Conservation (phyloP, 2,113 vertebrate genomes). For the Neodontobutis hainanensis region DNA sequence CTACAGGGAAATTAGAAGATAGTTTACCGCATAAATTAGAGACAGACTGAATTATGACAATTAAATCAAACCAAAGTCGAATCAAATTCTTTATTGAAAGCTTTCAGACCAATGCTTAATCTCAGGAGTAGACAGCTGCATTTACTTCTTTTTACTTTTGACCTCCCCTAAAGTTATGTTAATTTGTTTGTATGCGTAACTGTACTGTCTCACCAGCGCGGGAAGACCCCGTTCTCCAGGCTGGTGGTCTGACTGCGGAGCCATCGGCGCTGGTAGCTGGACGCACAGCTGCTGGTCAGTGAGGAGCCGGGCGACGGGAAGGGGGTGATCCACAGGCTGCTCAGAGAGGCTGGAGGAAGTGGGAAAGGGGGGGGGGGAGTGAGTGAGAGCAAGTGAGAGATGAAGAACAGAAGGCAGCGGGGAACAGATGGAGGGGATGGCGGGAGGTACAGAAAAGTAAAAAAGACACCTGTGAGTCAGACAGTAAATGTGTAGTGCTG, state of each 20-base stretch:
- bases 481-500: constrained; percentile 20
- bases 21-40: no score
- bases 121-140: constrained; percentile 39
- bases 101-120: no score
- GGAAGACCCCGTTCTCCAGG: constrained; percentile 97
- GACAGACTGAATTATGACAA: no score
- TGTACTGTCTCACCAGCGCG: constrained; percentile 86
- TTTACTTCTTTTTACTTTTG: no score
- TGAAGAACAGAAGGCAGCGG: constrained; percentile 11
- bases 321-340: constrained; percentile 95
- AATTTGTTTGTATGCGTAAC: not conserved
- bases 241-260: constrained; percentile 98
- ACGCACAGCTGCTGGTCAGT: constrained; percentile 94
- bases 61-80: no score
- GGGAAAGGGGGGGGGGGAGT: not conserved
- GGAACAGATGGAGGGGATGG: constrained; percentile 25
- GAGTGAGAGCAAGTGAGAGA: not conserved
- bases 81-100: no score
- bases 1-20: no score
- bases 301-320: constrained; percentile 97
- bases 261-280: constrained; percentile 98
- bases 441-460: constrained; percentile 29
- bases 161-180: not conserved
- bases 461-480: constrained; percentile 45
- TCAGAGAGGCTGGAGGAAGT: constrained; percentile 87